phyloP scores from a whole-genome alignment of 2,888 invertebrate genomes.

The Agrotis ipsilon region DNA sequence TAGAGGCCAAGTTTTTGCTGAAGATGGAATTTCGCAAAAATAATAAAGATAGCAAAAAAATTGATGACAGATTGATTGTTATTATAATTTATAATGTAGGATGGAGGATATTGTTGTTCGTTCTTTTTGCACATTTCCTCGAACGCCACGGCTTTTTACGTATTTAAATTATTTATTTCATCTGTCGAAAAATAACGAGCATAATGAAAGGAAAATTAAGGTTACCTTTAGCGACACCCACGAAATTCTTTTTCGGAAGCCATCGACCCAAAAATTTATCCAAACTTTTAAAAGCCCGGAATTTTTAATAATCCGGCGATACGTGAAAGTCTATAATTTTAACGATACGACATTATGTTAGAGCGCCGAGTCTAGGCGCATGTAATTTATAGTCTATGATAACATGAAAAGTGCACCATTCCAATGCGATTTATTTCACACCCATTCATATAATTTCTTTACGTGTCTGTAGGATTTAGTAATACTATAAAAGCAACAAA shows the following conservation, averaged over 20 bases:
- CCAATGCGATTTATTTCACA: conserved; percentile 56
- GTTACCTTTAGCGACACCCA: conserved; percentile 13
- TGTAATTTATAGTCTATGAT: conserved; percentile 62
- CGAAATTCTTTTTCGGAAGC: conserved; percentile 20
- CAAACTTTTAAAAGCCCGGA: conserved; percentile 1
- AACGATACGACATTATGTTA: conserved; percentile 31
- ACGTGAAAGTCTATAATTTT: conserved; percentile 45
- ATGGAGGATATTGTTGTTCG: not conserved
- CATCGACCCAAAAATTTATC: conserved; percentile 5
- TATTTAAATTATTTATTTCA: conserved; percentile 11
- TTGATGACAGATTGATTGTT: not conserved
- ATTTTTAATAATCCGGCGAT: conserved; percentile 31
- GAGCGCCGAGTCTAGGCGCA: conserved; percentile 33
- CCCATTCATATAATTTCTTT: conserved; percentile 47
- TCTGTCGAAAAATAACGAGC: not conserved
- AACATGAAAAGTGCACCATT: conserved; percentile 64
- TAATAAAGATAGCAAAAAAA: not conserved
- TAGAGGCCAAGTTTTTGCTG: not conserved
- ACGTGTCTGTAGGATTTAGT: conserved; percentile 23
- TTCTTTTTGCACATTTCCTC: not conserved
- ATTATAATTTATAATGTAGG: not conserved
- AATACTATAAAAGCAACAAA: conserved; percentile 22
- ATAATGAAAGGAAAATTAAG: conserved; percentile 9
- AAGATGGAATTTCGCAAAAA: not conserved
- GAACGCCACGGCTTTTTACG: not conserved